Evolutionary conservation across 2,888 invertebrate genomes (phyloP), one percentile per base, ranked within the genome.

Genomic region (Pyrrhosoma nymphula): DNA sequence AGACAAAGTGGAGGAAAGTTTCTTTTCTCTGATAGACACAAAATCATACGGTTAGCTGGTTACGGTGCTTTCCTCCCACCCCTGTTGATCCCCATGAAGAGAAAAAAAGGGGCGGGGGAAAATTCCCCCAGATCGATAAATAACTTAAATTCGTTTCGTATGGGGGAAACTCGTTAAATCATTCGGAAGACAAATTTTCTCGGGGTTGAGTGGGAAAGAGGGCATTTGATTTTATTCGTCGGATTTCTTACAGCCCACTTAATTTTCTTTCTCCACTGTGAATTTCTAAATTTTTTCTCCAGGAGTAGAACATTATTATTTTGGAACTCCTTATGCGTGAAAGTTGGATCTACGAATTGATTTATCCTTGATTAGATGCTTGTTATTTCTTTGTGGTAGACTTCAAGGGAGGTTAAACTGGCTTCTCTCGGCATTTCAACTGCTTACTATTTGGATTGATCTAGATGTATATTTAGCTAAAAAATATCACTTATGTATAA

Each of bases 1-100:
- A 82, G 35, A 82, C 35, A 26, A 89, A 89, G 47, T 26, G 89
- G 55, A 55, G 89, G 89, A 55, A 89, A 89, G 47, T 89, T 56
- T 89, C 56, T 55, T 56, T 39, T 56, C 55, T 16, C 55, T 56
- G 56, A 47, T 89, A 89, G 89, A 55, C 47, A 89, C 89, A 39
- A 89, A 89, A 89, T 55, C 89, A 89, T 89, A 89, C 89, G 89
- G 89, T 20, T 89, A 56, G n/a, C 89, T 89, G 89, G 14, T 30
- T 47, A 23, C 88, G 47, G 56, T 26, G 89, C 8, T 56, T 56
- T 56, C 16, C 56, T n/a, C 69, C n/a, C n/a, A 6, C n/a, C 69
- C n/a, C 69, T 69, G 0, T n/a, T 12, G 10, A 8, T n/a, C 10
- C 69, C 82, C 35, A 35, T 35, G 69, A n/a, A 82, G 82, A 69